phyloP scores from a whole-genome alignment of 1,140 invertebrate genomes.

The Monochamus saltuarius region DNA sequence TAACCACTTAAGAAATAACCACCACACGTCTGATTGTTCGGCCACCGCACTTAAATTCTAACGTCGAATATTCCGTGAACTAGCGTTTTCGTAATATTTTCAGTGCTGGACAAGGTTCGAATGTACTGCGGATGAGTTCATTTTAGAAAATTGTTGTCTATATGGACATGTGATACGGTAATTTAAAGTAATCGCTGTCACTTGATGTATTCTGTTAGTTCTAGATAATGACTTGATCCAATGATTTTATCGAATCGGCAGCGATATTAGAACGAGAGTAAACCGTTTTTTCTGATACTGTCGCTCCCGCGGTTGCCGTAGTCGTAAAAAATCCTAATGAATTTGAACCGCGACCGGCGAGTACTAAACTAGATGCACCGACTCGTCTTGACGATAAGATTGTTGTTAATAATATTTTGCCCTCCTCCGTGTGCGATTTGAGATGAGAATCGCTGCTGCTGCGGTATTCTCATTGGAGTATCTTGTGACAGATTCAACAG shows the following conservation, averaged over 20 bases:
- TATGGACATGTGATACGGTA: slow-evolving; percentile 10
- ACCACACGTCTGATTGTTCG: slow-evolving; percentile 8
- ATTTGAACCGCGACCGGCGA: too few relatives aligned
- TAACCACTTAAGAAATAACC: slow-evolving; percentile 29
- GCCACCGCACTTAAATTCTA: not conserved
- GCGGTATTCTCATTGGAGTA: too few relatives aligned
- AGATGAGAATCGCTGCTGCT: too few relatives aligned
- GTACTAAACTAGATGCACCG: too few relatives aligned
- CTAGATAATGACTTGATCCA: not conserved
- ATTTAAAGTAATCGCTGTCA: slow-evolving; percentile 16
- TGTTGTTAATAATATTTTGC: too few relatives aligned
- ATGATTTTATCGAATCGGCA: not conserved
- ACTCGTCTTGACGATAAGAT: too few relatives aligned
- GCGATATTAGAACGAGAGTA: not conserved
- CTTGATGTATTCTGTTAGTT: slow-evolving; percentile 3
- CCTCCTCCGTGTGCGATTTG: too few relatives aligned
- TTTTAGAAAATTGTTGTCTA: slow-evolving; percentile 16
- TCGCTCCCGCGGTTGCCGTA: too few relatives aligned
- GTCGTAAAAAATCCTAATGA: too few relatives aligned
- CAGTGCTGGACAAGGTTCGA: not conserved
- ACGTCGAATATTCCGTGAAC: not conserved
- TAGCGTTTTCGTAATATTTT: too few relatives aligned
- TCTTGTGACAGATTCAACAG: too few relatives aligned
- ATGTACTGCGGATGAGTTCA: slow-evolving; percentile 14
- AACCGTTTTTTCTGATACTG: too few relatives aligned